These are phyloP conservation scores for Hormaphis cornu DNA, from an alignment of 1,140 invertebrate genomes.

Conservation along the genomic window DNA sequence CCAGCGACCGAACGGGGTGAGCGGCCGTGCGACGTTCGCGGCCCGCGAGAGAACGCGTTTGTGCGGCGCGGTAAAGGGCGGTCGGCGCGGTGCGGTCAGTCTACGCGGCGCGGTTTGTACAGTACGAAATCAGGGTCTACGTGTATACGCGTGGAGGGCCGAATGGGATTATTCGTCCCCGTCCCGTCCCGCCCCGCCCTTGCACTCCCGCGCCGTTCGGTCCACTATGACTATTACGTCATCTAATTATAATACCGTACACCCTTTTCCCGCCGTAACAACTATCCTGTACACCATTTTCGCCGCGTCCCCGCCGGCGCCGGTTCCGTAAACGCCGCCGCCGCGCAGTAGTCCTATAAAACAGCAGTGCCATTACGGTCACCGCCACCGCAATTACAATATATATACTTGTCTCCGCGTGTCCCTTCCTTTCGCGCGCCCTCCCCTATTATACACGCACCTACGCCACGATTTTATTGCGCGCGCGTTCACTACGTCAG, in stretches of 20 bases:
- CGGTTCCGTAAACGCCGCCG: conserved; percentile 16
- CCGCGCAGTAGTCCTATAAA: background rate
- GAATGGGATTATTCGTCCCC: conserved; percentile 12
- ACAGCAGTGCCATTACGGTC: conserved; percentile 13
- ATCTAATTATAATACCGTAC: conserved; percentile 25
- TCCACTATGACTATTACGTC: conserved; percentile 24
- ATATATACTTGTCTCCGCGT: conserved; percentile 14
- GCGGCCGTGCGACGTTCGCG: too few species aligned
- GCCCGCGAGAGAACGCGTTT: background rate
- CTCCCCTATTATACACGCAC: too few species aligned
- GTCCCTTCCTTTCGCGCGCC: background rate
- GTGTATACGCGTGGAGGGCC: too few species aligned
- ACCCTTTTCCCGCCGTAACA: background rate
- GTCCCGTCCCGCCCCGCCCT: background rate
- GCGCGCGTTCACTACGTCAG: background rate
- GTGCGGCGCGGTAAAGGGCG: conserved; percentile 7
- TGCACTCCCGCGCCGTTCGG: background rate
- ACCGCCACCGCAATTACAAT: background rate
- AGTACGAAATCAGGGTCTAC: conserved; percentile 23
- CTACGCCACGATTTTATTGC: conserved; percentile 5
- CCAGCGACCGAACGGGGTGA: too few species aligned
- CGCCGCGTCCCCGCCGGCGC: background rate
- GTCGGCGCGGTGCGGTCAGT: too few species aligned
- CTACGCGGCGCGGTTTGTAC: background rate
- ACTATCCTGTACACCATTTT: background rate